Percentiles rank a stretch among this genome's conserved stretches.
Conservation (phyloP, 2,113 vertebrate genomes). For the Ia io region DNA sequence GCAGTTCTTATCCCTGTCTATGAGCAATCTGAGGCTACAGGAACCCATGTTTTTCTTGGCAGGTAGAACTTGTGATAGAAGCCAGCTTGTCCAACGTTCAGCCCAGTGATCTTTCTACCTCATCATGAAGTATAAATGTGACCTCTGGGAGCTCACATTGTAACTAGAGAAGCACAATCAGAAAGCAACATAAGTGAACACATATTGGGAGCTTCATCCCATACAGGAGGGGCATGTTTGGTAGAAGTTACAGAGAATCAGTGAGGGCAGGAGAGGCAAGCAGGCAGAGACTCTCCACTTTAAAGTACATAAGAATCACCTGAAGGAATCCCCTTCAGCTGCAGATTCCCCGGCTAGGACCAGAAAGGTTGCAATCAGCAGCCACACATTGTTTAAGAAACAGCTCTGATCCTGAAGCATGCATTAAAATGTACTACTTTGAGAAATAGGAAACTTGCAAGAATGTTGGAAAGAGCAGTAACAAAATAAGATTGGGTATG, state of each 20-base stretch:
- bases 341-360: not conserved
- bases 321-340: not conserved
- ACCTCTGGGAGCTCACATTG: not conserved
- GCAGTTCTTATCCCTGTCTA: not conserved
- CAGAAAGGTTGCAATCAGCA: not conserved
- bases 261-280: not conserved
- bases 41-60: not conserved
- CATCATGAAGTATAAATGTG: not conserved
- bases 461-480: not conserved
- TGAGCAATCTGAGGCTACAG: not conserved
- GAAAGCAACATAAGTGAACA: not conserved
- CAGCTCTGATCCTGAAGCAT: not conserved
- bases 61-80: not conserved
- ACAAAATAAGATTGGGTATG: not conserved
- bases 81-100: not conserved
- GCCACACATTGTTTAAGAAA: not conserved
- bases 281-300: not conserved
- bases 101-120: not conserved
- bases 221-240: not conserved
- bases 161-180: not conserved
- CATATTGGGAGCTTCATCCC: not conserved
- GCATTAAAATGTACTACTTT: not conserved
- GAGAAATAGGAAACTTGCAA: not conserved
- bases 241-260: not conserved
- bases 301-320: not conserved